Percentiles rank a stretch among this genome's conserved stretches.
Conservation (phyloP, 2,797 vertebrate genomes). For the Myotis pilosus region DNA sequence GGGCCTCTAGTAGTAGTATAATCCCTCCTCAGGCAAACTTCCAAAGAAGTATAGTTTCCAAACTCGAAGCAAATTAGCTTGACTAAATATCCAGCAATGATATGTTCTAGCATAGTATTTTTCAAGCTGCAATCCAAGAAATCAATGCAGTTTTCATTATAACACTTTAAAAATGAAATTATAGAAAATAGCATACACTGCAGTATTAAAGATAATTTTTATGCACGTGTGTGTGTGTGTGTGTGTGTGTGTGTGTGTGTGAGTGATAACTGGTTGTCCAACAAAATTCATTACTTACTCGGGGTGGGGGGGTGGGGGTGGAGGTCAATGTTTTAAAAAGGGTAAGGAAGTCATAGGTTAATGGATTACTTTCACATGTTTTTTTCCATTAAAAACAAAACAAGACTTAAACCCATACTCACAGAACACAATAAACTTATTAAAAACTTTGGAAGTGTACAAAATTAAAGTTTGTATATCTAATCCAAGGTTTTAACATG, state of each 20-base stretch:
- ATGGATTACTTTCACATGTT: not conserved
- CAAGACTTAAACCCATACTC: not conserved
- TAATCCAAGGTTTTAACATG: not conserved
- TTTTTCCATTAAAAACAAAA: conserved; percentile 52
- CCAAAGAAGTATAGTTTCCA: not conserved
- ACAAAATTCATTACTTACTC: not conserved
- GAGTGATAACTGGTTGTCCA: not conserved
- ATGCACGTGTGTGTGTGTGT: not conserved
- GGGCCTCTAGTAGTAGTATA: not conserved
- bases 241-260: accelerated
- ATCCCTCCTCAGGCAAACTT: not conserved
- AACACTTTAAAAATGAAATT: not conserved
- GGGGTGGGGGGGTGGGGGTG: not conserved
- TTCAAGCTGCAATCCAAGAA: not conserved
- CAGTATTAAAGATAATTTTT: not conserved
- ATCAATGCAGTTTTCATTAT: not conserved
- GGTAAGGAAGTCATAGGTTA: not conserved
- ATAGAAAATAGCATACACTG: not conserved
- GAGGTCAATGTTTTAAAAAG: conserved; percentile 26
- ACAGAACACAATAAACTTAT: conserved; percentile 48
- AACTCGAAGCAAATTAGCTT: not conserved
- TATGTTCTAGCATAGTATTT: not conserved
- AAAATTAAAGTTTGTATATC: conserved; percentile 36
- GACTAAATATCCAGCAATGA: not conserved
- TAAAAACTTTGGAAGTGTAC: conserved; percentile 42